Evolutionary conservation across 2,797 vertebrate genomes (phyloP), one percentile per base, ranked within the genome.

Genomic region (Sylvilagus floridanus): DNA sequence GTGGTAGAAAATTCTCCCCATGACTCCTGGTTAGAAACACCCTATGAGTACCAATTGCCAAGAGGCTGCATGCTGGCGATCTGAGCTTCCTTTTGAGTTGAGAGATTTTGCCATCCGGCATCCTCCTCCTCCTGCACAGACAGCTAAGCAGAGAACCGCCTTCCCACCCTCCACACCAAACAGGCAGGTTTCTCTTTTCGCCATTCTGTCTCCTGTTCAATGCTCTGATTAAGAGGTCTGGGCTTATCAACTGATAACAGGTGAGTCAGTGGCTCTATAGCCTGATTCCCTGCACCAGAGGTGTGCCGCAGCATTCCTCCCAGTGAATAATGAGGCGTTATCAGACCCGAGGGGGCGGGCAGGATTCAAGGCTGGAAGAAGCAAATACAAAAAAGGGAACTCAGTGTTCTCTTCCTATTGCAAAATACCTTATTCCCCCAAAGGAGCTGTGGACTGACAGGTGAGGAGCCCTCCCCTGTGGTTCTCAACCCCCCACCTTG

Each of bases 231-330:
- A 91, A 92, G 66, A 89, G 95, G 92, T 96, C 92, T 91, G 86
- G 84, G 92, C 95, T 98, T 98, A 98, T 98, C 97, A 93, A 75
- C 72, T 88, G 97, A 97, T 98, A 97, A 97, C 81, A 76, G 90
- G 88, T 91, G 95, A 98, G 97, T 90, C 91, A 63, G 35, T 0
- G 91, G 89, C 75, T 97, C 97, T 98, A 91, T 86, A 96, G 96
- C 90, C 93, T 95, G 88, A 97, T 96, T 97, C 96, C 95, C 97
- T 96, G 92, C 76, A 79, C 93, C 95, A 86, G 94, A 97, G 97
- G 97, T 98, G 96, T 26, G 69, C 96, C 96, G 94, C 78, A 92
- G 93, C 97, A 93, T 97, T 98, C 95, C 96, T 98, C 96, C 91
- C 76, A 83, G 32, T 88, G 96, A 98, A 97, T 96, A 97, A 97